Conservation (phyloP, 1,140 invertebrate species). For the Ephestia elutella region DNA sequence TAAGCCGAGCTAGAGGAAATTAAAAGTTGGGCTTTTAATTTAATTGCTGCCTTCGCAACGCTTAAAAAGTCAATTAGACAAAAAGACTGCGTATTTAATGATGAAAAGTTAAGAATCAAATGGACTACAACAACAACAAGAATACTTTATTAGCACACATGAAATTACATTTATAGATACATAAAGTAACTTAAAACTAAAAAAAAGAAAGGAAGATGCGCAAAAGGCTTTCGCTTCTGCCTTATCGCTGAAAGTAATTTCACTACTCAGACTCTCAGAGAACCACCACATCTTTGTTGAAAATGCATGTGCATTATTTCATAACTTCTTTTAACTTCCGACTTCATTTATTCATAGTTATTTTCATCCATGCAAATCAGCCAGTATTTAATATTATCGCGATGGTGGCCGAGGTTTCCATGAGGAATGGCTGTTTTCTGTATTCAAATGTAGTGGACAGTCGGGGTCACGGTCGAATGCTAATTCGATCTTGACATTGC, state of each 20-base stretch:
- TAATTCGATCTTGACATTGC: constrained; percentile 15
- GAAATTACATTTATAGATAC: too few relatives aligned
- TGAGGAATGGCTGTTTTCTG: not conserved
- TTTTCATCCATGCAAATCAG: not conserved
- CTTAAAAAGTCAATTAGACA: too few relatives aligned
- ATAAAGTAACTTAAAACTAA: too few relatives aligned
- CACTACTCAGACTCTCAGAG: too few relatives aligned
- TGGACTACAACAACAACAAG: too few relatives aligned
- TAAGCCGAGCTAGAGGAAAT: not conserved
- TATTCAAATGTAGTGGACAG: constrained; percentile 7
- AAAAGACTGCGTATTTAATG: too few relatives aligned
- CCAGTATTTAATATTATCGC: not conserved
- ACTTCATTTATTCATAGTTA: not conserved
- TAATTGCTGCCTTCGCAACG: not conserved
- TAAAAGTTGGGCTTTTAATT: not conserved
- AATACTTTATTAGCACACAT: too few relatives aligned
- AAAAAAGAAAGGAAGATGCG: too few relatives aligned
- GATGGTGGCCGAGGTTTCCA: not conserved
- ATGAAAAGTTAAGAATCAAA: too few relatives aligned
- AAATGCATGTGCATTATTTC: not conserved
- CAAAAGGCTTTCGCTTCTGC: too few relatives aligned
- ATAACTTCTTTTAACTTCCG: not conserved
- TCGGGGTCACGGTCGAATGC: constrained; percentile 2
- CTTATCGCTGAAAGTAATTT: too few relatives aligned
- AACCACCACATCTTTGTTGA: too few relatives aligned